phyloP scores from a whole-genome alignment of 2,113 vertebrate species.

The Engystomops pustulosus region DNA sequence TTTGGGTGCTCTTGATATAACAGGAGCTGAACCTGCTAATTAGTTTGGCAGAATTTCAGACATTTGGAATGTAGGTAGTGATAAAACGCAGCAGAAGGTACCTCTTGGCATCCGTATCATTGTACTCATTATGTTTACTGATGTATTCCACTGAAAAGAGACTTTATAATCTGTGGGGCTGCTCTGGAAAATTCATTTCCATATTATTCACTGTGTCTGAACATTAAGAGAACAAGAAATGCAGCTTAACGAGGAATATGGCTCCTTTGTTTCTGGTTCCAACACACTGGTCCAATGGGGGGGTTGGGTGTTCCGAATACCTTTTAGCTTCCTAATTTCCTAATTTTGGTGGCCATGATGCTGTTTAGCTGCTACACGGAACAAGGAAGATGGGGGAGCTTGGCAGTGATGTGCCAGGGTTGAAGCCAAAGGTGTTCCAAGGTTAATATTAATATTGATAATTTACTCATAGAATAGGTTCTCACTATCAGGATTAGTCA shows the following conservation, averaged over 20 bases:
- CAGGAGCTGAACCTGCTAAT: constrained; percentile 74
- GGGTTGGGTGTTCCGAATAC: not conserved
- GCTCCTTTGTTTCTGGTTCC: not conserved
- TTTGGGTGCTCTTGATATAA: constrained; percentile 67
- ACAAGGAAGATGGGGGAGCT: too few relatives aligned
- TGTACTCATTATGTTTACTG: constrained; percentile 66
- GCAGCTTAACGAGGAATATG: not conserved
- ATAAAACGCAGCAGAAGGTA: constrained; percentile 71
- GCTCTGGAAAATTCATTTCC: constrained; percentile 45
- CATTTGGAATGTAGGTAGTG: constrained; percentile 69
- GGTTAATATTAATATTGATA: too few relatives aligned
- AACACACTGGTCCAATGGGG: not conserved
- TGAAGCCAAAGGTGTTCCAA: too few relatives aligned
- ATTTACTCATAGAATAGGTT: too few relatives aligned
- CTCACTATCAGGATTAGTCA: too few relatives aligned
- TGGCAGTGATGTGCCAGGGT: too few relatives aligned
- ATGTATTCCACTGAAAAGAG: constrained; percentile 64
- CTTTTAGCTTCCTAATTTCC: too few relatives aligned
- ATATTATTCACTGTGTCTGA: constrained; percentile 25
- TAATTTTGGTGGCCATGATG: too few relatives aligned
- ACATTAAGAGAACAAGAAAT: not conserved
- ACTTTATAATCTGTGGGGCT: constrained; percentile 64
- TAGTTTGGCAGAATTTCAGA: constrained; percentile 73
- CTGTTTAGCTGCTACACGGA: too few relatives aligned
- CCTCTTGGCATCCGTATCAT: constrained; percentile 66